Evolutionary conservation across 2,113 vertebrate genomes (phyloP), one percentile per base, ranked within the genome.

Genomic region (Chaetorhynchus papuensis): DNA sequence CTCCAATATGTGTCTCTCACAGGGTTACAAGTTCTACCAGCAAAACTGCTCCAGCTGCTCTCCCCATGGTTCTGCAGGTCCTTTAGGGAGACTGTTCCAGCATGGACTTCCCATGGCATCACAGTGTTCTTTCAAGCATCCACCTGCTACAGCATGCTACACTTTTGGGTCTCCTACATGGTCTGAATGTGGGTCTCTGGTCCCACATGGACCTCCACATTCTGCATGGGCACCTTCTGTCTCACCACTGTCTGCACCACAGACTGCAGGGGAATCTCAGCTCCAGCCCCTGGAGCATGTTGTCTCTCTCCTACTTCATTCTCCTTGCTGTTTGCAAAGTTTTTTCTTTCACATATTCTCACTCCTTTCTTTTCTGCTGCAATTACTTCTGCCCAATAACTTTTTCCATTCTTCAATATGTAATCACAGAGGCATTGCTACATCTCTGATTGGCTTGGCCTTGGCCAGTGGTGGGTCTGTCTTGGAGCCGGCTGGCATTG

Each of bases 211-310:
- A 41, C 17, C 13, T 49, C 9, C 26, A 22, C 2, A 0, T 47
- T 47, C 24, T 49, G 16, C 35, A 64, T 4, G 8, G 31, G 8
- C 26, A 64, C 26, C 13, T 13, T 41, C n/a, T 56, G 13, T 37
- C 15, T 64, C 13, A 35, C 35, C 9, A 7, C 2, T 4, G 6
- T 49, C 56, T 71, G 9, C 35, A 42, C 21, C 41, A 49, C 14
- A 41, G 65, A 16, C 6, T 60, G 21, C 27, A 61, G 13, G 15
- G 21, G 27, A 42, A 56, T 63, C n/a, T 70, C 41, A 42, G 14
- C 14, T 50, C 15, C 37, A 49, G 42, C 26, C 35, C 14, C 41
- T 10, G 31, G 5, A 49, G 4, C 17, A 42, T 0, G 0, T 42
- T 35, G 3, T 49, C 9, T 11, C 5, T 37, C 47, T 39, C 10